These are phyloP conservation scores for Connochaetes taurinus DNA, from an alignment of 2,113 vertebrate species.

Conservation along the genomic window DNA sequence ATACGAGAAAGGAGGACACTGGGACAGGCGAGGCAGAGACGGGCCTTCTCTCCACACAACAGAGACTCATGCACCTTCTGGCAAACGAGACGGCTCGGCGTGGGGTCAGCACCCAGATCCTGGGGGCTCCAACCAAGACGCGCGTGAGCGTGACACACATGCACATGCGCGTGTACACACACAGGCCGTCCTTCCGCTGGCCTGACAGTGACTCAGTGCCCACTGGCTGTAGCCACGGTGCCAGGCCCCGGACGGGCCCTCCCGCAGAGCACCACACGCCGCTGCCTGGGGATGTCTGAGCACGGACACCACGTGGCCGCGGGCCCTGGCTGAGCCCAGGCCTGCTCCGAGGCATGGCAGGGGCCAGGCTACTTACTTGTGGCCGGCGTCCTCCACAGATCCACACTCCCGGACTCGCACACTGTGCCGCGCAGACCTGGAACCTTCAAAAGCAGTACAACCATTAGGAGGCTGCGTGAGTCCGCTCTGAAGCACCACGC, in stretches of 20 bases:
- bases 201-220: background rate
- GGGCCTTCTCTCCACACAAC: background rate
- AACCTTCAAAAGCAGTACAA: background rate
- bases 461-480: constrained; percentile 20
- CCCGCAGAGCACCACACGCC: background rate
- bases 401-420: background rate
- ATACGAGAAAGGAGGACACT: background rate
- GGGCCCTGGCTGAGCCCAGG: background rate
- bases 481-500: background rate
- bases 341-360: background rate
- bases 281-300: background rate
- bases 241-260: background rate
- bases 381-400: constrained; percentile 12
- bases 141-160: background rate
- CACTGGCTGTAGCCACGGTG: background rate
- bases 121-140: background rate
- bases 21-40: background rate
- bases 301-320: background rate
- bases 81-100: background rate
- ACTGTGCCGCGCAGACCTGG: constrained; percentile 9
- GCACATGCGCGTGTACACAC: background rate
- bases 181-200: background rate
- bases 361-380: constrained; percentile 41
- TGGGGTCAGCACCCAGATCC: background rate
- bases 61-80: background rate